Evolutionary conservation across 2,888 invertebrate species (phyloP), one percentile per base, ranked within the genome.

Genomic region (Andricus curvator): DNA sequence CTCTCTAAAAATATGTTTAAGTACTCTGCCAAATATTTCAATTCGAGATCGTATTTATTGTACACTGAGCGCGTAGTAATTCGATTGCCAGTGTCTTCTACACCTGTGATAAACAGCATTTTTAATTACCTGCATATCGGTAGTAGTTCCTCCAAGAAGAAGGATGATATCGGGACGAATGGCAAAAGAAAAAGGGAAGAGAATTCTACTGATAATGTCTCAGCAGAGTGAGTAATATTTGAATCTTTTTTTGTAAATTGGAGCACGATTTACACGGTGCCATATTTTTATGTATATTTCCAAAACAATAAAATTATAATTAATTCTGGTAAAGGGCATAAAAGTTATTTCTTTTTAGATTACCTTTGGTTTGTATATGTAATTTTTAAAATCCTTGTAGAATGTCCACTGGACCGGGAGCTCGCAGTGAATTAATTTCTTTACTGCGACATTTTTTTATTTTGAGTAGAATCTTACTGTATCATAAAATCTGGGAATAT

Each of bases 171-270:
- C 33, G 84, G 78, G 44, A 17, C 66, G 1, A 87, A 82, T 77
- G 82, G 84, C 8, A 90, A 90, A 80, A 85, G 90, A 66, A 90
- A 90, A 78, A 84, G 90, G 44, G 82, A 85, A 0, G 80, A 82
- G 11, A 86, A 79, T 68, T 74, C 81, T 22, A 80, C 80, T 29
- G 85, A 77, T 51, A 84, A 78, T n/a, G 79, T 78, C 77, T 82
- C 60, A 22, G 4, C 13, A n/a, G 85, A 85, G 90, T 90, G 83
- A 85, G 65, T 78, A 60, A 9, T 60, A 60, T 68, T 56, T 41
- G 17, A 67, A 62, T 44, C 41, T 70, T 37, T 37, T 22, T 20
- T 25, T 68, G 9, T 56, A 33, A 4, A 33, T 33, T 67, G 15
- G n/a, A 44, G 20, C 2, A 22, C 22, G 13, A 67, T 22, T 22